Conservation (phyloP, 2,113 vertebrate genomes). For the Ceuthmochares aereus region DNA sequence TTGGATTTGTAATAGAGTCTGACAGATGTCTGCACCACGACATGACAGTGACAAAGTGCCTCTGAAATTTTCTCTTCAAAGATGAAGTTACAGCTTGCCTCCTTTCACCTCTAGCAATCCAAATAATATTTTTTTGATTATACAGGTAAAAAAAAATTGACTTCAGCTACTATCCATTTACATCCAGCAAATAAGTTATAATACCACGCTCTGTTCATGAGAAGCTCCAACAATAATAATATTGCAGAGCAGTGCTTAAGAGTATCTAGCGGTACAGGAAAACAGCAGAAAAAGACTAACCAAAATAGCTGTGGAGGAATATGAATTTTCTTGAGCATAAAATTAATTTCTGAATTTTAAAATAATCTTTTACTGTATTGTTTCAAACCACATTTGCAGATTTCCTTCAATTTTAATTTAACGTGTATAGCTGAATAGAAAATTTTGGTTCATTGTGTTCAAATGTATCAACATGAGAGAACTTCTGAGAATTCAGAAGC, state of each 20-base stretch:
- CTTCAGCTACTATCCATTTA: conserved; percentile 60
- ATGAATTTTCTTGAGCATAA: background rate
- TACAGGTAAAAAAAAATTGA: conserved; percentile 58
- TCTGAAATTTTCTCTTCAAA: conserved; percentile 73
- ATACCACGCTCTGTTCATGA: conserved; percentile 13
- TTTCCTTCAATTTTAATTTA: background rate
- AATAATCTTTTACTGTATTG: background rate
- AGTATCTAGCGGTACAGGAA: background rate
- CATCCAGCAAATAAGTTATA: conserved; percentile 54
- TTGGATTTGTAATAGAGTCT: conserved; percentile 67
- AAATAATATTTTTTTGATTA: conserved; percentile 70
- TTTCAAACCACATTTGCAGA: background rate
- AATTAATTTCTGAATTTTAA: conserved; percentile 29
- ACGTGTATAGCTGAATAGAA: background rate
- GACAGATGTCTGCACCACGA: conserved; percentile 63
- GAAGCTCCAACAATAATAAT: conserved; percentile 29
- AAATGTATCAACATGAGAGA: background rate
- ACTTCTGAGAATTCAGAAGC: background rate
- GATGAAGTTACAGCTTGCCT: conserved; percentile 67
- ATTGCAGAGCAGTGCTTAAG: background rate
- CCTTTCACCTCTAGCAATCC: conserved; percentile 65
- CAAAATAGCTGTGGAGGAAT: background rate
- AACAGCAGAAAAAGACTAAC: background rate
- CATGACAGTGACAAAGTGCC: conserved; percentile 67
- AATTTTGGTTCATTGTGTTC: background rate